Evolutionary conservation across 2,888 invertebrate species (phyloP).

Genomic region (Phengaris arion): DNA sequence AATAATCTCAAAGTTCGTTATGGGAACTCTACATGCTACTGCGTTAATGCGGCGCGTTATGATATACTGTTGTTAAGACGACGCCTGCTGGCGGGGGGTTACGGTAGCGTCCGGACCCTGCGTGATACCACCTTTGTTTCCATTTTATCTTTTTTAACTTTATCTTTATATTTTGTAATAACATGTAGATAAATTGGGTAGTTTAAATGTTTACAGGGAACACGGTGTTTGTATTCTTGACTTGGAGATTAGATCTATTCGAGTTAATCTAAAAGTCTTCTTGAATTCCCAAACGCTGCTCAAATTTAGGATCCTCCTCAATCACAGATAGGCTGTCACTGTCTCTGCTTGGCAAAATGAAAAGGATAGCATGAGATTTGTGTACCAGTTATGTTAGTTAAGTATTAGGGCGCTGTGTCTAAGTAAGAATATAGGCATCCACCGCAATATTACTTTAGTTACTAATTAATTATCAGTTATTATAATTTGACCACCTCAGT

Average conservation of each 20-base stretch:
- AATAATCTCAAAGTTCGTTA: constrained; percentile 45
- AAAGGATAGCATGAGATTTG: too few relatives aligned
- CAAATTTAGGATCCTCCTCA: too few relatives aligned
- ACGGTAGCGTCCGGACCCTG: constrained; percentile 71
- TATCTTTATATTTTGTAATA: constrained; percentile 21
- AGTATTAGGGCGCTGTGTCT: too few relatives aligned
- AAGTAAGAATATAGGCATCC: too few relatives aligned
- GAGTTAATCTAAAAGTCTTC: background rate
- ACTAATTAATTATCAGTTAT: too few relatives aligned
- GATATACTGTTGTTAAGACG: constrained; percentile 47
- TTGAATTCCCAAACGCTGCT: too few relatives aligned
- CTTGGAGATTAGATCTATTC: background rate
- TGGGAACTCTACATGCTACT: constrained; percentile 45
- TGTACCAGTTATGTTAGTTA: too few relatives aligned
- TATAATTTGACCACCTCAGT: too few relatives aligned
- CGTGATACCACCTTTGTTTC: constrained; percentile 54
- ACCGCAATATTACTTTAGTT: too few relatives aligned
- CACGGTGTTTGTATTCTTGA: background rate
- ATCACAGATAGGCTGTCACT: too few relatives aligned
- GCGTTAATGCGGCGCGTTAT: constrained; percentile 34
- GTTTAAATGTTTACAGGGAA: constrained; percentile 4
- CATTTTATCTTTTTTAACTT: constrained; percentile 36
- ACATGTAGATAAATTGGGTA: constrained; percentile 13
- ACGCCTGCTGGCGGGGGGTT: constrained; percentile 66
- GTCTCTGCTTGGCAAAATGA: too few relatives aligned